These are phyloP conservation scores for Herminia tarsipennalis DNA, from an alignment of 2,888 invertebrate genomes.

Conservation along the genomic window DNA sequence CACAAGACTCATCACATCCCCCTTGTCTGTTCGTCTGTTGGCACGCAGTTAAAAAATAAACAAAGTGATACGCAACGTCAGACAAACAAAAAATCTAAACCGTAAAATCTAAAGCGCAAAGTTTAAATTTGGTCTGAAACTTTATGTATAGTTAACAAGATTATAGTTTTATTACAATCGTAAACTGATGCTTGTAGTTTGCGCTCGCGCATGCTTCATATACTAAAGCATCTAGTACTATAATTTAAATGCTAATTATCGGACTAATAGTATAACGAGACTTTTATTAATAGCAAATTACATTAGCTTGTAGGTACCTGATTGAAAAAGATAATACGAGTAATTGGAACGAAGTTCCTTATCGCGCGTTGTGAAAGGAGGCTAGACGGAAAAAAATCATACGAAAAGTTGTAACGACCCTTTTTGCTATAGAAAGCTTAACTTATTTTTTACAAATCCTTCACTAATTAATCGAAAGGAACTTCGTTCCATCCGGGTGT, in stretches of 20 bases:
- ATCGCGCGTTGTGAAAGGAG: too few relatives aligned
- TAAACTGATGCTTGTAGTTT: slow-evolving; percentile 31
- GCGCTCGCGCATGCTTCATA: slow-evolving; percentile 4
- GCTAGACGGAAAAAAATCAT: too few relatives aligned
- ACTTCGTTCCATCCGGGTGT: too few relatives aligned
- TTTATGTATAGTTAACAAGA: slow-evolving; percentile 32
- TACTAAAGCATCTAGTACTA: background rate
- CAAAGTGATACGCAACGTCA: slow-evolving; percentile 7
- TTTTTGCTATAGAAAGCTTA: too few relatives aligned
- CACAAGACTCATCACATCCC: slow-evolving; percentile 25
- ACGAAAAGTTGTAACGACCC: too few relatives aligned
- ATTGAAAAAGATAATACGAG: background rate
- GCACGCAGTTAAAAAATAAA: slow-evolving; percentile 14
- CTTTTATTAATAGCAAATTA: background rate
- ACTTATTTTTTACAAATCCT: too few relatives aligned
- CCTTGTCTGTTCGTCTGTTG: slow-evolving; percentile 27
- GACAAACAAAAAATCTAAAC: background rate
- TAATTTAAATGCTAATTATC: background rate
- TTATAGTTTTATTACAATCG: slow-evolving; percentile 41
- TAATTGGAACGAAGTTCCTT: too few relatives aligned
- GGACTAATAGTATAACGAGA: background rate
- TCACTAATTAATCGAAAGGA: too few relatives aligned
- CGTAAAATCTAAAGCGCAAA: background rate
- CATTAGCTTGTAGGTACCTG: background rate
- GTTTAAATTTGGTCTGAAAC: slow-evolving; percentile 1